Base-by-base conservation (phyloP, 2,113 vertebrate genomes). In the Ophthalmotilapia sp. region DNA sequence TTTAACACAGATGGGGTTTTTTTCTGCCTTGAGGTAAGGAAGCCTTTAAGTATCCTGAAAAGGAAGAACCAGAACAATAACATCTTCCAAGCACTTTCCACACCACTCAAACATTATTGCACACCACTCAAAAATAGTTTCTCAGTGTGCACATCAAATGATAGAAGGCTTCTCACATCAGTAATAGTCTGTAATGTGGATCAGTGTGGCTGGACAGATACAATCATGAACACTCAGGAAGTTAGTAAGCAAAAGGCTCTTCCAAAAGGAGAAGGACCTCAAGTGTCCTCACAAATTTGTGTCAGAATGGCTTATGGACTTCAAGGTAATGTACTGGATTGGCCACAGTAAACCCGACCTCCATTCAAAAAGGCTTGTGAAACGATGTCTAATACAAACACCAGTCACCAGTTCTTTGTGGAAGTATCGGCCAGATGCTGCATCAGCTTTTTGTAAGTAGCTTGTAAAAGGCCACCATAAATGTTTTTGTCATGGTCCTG, bases 1-100 rank as follows among this genome's bases (percentile, higher is more conserved):
- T 38, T 65, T 65, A 65, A 65, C 33, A 65, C 31, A 5, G 33
- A 38, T n/a, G 8, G 33, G 31, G 7, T 0, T 0, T 12, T 38
- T 38, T 38, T 65, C 17, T 23, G 3, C 7, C n/a, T 68, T 68
- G 23, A 68, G 36, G 12, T 40, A 40, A 21, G 11, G 36, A 40
- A 40, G 62, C 11, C 62, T 23, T 40, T 40, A 40, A 68, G 36
- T 68, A 23, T 40, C n/a, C 11, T 68, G 36, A 40, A 40, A 40
- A 68, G 62, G 62, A 68, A 68, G 36, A 68, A 68, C 19, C 36
- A 68, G 62, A 8, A 40, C 36, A 21, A 40, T 1, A 40, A 21
- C 11, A 40, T 40, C 7, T 40, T 40, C 36, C n/a, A 40, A 40
- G 62, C 62, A 68, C 62, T 68, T 23, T 68, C 19, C 6, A 68